phyloP scores from a whole-genome alignment of 2,888 invertebrate genomes.

The Caenorhabditis auriculariae region DNA sequence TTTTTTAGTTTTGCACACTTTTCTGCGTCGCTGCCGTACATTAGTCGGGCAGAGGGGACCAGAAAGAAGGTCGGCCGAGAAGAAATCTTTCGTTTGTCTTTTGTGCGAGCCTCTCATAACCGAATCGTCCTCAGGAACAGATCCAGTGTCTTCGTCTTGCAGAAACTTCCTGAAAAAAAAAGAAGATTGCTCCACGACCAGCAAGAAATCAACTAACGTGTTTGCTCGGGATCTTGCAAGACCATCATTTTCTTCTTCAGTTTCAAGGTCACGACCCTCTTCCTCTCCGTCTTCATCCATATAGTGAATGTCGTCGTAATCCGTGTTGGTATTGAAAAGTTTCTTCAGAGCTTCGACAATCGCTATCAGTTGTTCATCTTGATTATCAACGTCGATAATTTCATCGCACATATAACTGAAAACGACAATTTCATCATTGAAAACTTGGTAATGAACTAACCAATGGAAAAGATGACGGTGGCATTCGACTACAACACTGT shows the following conservation, averaged over 20 bases:
- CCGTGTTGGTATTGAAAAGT: neutral
- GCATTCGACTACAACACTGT: constrained; percentile 79
- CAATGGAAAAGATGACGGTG: too few relatives aligned
- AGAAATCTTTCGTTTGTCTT: neutral
- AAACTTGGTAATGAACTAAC: too few relatives aligned
- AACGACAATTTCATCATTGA: constrained; percentile 47
- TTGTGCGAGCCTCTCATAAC: too few relatives aligned
- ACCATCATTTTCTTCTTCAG: constrained; percentile 12
- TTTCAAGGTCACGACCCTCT: constrained; percentile 3
- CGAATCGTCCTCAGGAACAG: constrained; percentile 22
- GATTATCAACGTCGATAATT: constrained; percentile 69
- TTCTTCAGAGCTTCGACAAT: constrained; percentile 4
- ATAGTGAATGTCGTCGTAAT: neutral
- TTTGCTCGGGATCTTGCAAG: neutral
- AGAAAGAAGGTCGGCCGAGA: neutral
- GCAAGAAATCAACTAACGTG: too few relatives aligned
- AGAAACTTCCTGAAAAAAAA: neutral
- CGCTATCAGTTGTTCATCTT: neutral
- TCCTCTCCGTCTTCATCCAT: neutral
- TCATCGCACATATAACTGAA: constrained; percentile 80
- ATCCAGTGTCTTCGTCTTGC: constrained; percentile 13
- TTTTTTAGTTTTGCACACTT: neutral
- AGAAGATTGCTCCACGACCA: too few relatives aligned
- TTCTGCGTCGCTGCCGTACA: too few relatives aligned
- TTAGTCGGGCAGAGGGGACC: neutral